Evolutionary conservation across 1,140 invertebrate genomes (phyloP).

Genomic region (Manduca sexta): DNA sequence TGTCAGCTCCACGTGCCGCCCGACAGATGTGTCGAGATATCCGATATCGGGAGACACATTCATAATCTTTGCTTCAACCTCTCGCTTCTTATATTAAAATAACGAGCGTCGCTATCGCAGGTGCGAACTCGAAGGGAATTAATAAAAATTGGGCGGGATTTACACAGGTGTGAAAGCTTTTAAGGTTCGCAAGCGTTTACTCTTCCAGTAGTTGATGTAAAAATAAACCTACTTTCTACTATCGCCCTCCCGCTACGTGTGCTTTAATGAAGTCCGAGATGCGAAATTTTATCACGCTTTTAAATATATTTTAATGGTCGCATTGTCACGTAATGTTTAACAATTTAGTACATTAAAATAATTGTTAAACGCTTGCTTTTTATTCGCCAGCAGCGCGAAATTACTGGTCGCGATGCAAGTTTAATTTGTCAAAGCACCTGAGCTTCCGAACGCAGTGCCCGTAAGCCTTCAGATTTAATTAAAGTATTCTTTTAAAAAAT

Average conservation of each 20-base stretch:
- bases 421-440: conserved; percentile 1
- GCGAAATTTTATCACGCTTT: too few species aligned
- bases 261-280: too few species aligned
- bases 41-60: conserved; percentile 69
- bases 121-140: conserved; percentile 34
- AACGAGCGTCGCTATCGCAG: conserved; percentile 38
- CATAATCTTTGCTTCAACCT: conserved; percentile 65
- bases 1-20: conserved; percentile 56
- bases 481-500: conserved; percentile 47
- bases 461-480: conserved; percentile 45
- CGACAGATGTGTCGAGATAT: conserved; percentile 69
- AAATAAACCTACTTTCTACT: too few species aligned
- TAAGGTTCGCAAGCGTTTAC: too few species aligned
- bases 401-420: not conserved
- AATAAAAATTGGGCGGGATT: conserved; percentile 23
- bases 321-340: too few species aligned
- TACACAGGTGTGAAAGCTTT: conserved; percentile 2
- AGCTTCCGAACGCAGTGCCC: conserved; percentile 5
- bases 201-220: too few species aligned
- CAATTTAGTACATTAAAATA: too few species aligned
- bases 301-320: too few species aligned
- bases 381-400: too few species aligned
- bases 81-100: conserved; percentile 62
- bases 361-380: too few species aligned
- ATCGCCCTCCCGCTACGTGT: too few species aligned